Percentiles rank a stretch among this genome's conserved stretches.
Evolutionary conservation across 2,888 invertebrate species (phyloP).

Genomic region (Neoitamus cyanurus): DNA sequence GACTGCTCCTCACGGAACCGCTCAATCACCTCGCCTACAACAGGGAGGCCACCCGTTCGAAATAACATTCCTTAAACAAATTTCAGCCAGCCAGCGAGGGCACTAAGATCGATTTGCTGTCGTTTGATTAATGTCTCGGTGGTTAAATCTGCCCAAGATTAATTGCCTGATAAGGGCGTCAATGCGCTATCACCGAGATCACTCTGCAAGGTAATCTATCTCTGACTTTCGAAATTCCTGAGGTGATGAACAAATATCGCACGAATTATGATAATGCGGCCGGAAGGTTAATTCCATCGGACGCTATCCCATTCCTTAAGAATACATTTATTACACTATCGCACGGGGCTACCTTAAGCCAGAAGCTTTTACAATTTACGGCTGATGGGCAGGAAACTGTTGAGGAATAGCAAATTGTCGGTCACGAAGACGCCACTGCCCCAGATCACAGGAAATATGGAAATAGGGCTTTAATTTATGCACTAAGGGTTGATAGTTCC

Average conservation of each 20-base stretch:
- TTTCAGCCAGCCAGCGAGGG: neutral
- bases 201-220: slow-evolving; percentile 39
- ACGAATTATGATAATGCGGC: neutral
- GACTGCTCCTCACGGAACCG: neutral
- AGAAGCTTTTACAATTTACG: neutral
- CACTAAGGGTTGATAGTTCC: neutral
- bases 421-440: neutral
- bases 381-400: neutral
- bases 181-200: slow-evolving; percentile 41
- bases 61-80: neutral
- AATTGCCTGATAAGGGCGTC: slow-evolving; percentile 48
- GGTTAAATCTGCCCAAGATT: slow-evolving; percentile 46
- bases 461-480: neutral
- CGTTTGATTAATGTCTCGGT: slow-evolving; percentile 46
- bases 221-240: neutral
- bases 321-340: neutral
- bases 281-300: neutral
- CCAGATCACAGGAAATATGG: neutral
- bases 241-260: neutral
- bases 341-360: neutral
- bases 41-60: neutral
- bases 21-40: neutral
- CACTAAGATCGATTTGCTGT: slow-evolving; percentile 39
- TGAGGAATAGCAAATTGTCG: neutral
- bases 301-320: neutral